Base-by-base conservation (phyloP, 23 tunicate genomes). In the Phallusia fumigata region DNA sequence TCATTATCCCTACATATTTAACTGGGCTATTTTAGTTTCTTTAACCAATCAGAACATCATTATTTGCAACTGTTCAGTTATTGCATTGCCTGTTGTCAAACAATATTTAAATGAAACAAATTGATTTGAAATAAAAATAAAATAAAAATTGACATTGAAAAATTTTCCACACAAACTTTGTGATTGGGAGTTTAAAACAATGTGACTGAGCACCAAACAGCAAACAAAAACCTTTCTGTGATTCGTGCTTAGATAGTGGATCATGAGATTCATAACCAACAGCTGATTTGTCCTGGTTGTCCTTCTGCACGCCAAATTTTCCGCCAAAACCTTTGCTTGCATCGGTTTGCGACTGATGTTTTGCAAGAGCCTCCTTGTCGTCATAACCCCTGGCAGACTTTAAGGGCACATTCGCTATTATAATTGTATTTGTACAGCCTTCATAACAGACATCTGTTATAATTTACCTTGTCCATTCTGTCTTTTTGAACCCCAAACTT, bases 401-500 rank as follows among this genome's bases (percentile, higher is more conserved):
- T 40, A 40, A 40, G 10, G 10, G 47, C 10, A 40, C 47, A 40
- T 40, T 40, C n/a, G n/a, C n/a, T n/a, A n/a, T n/a, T n/a, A n/a
- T n/a, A n/a, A n/a, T n/a, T n/a, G n/a, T n/a, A n/a, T n/a, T n/a
- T n/a, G n/a, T n/a, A n/a, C n/a, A n/a, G n/a, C n/a, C n/a, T n/a
- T n/a, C n/a, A n/a, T n/a, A n/a, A 10, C 47, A 10, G 10, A 40
- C 47, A 40, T 40, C 47, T 10, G 10, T 5, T 13, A 24, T 58
- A 16, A 22, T 78, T 74, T 30, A 94, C 98, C 80, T 94, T 94
- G 76, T 94, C 98, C 35, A 85, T 83, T 32, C 88, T 80, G 80
- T 92, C 97, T 83, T 85, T 81, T 73, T 92, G 89, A 28, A 97
- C 99, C 0, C 99, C 99, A 88, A 64, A 97, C 58, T 97, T 97